Evolutionary conservation across 2,888 invertebrate species (phyloP).

Genomic region (Eupithecia pulchellata): DNA sequence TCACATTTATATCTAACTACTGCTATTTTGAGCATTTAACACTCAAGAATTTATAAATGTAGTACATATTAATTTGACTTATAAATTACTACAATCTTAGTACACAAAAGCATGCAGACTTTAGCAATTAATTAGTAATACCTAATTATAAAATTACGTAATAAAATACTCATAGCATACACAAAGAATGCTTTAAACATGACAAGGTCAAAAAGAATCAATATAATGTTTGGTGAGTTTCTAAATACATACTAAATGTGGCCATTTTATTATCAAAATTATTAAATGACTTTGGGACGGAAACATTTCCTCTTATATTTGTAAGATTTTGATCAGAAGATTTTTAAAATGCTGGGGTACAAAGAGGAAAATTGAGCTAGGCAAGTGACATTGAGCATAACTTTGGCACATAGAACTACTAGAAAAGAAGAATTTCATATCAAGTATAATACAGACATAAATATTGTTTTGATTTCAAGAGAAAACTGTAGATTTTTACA

Average conservation of each 20-base stretch:
- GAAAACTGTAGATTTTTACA: background rate
- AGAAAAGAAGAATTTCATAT: background rate
- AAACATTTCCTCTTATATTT: conserved; percentile 72
- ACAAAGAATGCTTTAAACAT: conserved; percentile 57
- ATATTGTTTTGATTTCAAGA: background rate
- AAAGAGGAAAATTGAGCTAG: conserved; percentile 42
- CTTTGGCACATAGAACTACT: conserved; percentile 44
- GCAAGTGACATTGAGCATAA: conserved; percentile 44
- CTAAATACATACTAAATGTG: conserved; percentile 54
- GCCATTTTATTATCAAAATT: conserved; percentile 61
- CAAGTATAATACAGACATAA: background rate
- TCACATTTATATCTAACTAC: conserved; percentile 54
- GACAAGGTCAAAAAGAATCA: conserved; percentile 48
- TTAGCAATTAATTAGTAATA: conserved; percentile 50
- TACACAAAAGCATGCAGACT: conserved; percentile 61
- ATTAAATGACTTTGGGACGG: conserved; percentile 84
- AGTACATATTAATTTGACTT: conserved; percentile 57
- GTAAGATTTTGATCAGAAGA: conserved; percentile 39
- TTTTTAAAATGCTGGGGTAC: conserved; percentile 26
- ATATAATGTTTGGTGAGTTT: conserved; percentile 52
- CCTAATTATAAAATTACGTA: conserved; percentile 47
- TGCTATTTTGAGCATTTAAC: conserved; percentile 68
- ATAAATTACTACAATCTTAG: conserved; percentile 53
- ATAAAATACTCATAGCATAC: conserved; percentile 46
- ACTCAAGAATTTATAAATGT: conserved; percentile 55